Base-by-base conservation (phyloP, 2,888 invertebrate species). In the Theretra japonica region DNA sequence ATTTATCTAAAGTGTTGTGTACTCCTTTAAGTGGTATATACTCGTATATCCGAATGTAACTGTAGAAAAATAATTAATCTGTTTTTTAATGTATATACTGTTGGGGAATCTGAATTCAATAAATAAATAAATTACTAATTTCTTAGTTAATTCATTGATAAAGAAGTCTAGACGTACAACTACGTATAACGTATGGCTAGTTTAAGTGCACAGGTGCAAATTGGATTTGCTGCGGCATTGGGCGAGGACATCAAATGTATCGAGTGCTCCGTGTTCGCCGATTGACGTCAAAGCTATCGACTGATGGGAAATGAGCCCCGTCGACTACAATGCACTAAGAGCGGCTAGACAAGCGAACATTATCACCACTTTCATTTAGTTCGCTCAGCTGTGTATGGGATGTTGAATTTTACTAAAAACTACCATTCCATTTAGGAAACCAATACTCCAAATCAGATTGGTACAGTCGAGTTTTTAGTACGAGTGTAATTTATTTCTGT, bases 171-270 rank as follows among this genome's bases (percentile, higher is more conserved):
- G 53, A 7, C n/a, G 19, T n/a, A n/a, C 17, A 5, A n/a, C 19
- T 53, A 15, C 8, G 7, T 15, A 48, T 11, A 8, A 5, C 41
- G 15, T 15, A 53, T 5, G n/a, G 53, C 53, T 6, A 53, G 53
- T 53, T n/a, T 53, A 53, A n/a, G 53, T 53, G 53, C 19, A 53
- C 53, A n/a, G 53, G n/a, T 53, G 53, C n/a, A 53, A 53, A 53
- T 53, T 53, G 19, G 53, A 53, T 53, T n/a, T 53, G 1, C n/a
- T 7, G n/a, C 1, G 19, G 6, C 53, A 5, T 53, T n/a, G 53
- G 6, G 53, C n/a, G 17, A n/a, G n/a, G 33, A 62, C 33, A 62
- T 41, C 41, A 33, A 41, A 65, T 41, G 62, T 41, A 23, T 23
- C 5, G 48, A 21, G 15, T 2, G 8, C 23, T 17, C 15, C 23